Percentiles rank a stretch among this genome's conserved stretches.
Conservation (phyloP, 2,888 invertebrate genomes). For the Chaetoderma sp. region DNA sequence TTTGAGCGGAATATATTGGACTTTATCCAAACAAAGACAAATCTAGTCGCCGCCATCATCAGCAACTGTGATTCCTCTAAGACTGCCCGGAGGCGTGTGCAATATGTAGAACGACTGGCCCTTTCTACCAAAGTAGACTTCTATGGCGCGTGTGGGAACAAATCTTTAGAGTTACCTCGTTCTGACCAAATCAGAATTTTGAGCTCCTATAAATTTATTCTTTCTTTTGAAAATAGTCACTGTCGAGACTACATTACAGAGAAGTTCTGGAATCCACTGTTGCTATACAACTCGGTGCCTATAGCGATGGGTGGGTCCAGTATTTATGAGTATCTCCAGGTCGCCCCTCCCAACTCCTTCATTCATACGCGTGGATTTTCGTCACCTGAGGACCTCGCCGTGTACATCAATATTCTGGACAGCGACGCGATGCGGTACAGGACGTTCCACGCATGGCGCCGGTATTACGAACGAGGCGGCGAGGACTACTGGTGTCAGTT, state of each 20-base stretch:
- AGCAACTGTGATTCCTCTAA: neutral
- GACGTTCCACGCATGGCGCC: neutral
- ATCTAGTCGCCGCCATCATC: neutral
- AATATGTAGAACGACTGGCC: neutral
- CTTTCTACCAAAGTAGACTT: neutral
- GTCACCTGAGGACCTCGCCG: neutral
- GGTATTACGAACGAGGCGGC: neutral
- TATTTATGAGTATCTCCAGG: neutral
- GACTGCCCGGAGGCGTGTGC: neutral
- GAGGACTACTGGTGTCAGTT: neutral
- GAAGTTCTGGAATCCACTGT: neutral
- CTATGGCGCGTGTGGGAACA: neutral
- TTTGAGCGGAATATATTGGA: neutral
- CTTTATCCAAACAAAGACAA: neutral
- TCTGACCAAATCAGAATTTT: neutral
- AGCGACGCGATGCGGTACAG: neutral
- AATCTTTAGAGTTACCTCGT: neutral
- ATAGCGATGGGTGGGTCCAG: neutral
- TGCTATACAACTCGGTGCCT: neutral
- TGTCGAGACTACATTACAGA: constrained; percentile 1
- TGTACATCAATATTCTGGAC: neutral
- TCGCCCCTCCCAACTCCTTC: neutral
- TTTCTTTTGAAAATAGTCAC: constrained; percentile 2
- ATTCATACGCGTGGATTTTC: neutral
- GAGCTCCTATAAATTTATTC: neutral